A percentile compares a stretch with the other conserved stretches of the same genome.
phyloP scores from a whole-genome alignment of 2,797 vertebrate genomes.

The Fratercula arctica region DNA sequence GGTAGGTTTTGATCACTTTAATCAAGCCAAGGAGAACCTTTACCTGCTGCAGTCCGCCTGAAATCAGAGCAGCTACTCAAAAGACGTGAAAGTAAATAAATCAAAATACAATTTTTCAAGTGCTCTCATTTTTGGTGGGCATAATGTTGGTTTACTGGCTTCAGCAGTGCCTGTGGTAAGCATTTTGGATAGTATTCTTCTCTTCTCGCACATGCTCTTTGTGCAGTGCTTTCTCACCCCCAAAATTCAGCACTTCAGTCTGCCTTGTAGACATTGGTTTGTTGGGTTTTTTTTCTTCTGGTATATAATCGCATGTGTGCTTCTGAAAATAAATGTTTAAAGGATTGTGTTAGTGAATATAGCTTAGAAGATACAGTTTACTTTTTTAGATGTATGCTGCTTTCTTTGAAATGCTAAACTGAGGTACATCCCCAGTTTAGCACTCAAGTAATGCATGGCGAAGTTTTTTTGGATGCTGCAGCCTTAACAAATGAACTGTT shows the following conservation, averaged over 20 bases:
- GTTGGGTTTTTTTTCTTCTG: not conserved
- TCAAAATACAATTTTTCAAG: not conserved
- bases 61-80: not conserved
- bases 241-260: not conserved
- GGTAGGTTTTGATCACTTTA: not conserved
- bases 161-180: not conserved
- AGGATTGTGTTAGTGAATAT: not conserved
- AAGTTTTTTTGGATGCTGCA: not conserved
- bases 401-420: not conserved
- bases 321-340: not conserved
- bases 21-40: not conserved
- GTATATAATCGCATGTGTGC: not conserved
- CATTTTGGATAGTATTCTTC: not conserved
- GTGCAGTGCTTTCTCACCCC: fast-evolving
- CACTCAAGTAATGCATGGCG: fast-evolving
- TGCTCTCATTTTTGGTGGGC: not conserved
- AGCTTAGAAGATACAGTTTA: not conserved
- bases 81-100: not conserved
- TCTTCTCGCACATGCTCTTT: not conserved
- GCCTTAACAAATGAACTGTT: not conserved
- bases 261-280: not conserved
- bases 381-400: not conserved
- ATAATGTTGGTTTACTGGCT: not conserved
- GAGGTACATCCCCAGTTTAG: not conserved
- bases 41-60: not conserved